Evolutionary conservation across 1,140 invertebrate genomes (phyloP).

Genomic region (Pseudomyrmex flavicornis): DNA sequence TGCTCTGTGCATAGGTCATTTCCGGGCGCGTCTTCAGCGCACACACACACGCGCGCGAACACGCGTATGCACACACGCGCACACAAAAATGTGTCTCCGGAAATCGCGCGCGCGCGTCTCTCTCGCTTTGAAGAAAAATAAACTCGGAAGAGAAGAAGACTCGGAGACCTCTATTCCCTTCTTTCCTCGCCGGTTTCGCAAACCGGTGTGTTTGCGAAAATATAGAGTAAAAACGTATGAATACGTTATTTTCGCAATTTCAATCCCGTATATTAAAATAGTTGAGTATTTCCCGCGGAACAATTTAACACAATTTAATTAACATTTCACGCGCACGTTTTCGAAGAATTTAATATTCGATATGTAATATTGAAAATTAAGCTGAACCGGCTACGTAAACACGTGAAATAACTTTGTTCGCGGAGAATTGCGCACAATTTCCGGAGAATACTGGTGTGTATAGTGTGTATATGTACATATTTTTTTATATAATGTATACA

Average conservation of each 20-base stretch:
- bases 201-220: too few species aligned
- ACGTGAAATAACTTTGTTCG: not conserved
- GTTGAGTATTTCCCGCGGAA: not conserved
- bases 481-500: not conserved
- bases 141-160: not conserved
- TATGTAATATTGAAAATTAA: slow-evolving; percentile 23
- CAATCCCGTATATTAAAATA: not conserved
- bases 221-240: too few species aligned
- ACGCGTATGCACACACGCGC: not conserved
- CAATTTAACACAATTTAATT: not conserved
- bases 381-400: not conserved
- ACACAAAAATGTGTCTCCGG: not conserved
- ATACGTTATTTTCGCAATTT: too few species aligned
- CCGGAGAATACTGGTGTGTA: not conserved
- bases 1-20: slow-evolving; percentile 80
- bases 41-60: slow-evolving; percentile 62
- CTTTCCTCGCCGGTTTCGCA: not conserved
- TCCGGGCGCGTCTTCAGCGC: slow-evolving; percentile 66
- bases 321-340: not conserved
- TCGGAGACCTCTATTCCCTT: not conserved
- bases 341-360: slow-evolving; percentile 6
- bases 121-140: not conserved
- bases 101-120: slow-evolving; percentile 15
- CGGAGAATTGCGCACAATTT: slow-evolving; percentile 14
- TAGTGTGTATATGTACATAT: slow-evolving; percentile 2